Evolutionary conservation across 2,797 vertebrate species (phyloP), one percentile per base, ranked within the genome.

Genomic region (Pyrocephalus nanus): DNA sequence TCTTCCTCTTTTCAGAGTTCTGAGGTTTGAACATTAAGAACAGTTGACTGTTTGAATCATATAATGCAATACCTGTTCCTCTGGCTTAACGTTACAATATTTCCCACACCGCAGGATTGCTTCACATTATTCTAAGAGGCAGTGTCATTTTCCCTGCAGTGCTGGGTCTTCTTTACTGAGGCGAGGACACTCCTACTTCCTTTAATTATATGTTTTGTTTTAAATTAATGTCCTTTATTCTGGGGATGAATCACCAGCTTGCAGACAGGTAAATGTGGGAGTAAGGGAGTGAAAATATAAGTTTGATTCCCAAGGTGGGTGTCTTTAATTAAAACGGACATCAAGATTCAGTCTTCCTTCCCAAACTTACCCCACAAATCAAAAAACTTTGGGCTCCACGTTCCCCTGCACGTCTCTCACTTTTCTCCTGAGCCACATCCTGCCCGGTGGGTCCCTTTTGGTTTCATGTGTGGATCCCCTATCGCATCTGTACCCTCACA

Each of bases 11-110:
- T 97, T 97, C 80, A 23, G 77, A 90, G 75, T 91, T 94, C 84
- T 96, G 97, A 94, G 96, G 96, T 96, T 95, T 95, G 94, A 92
- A 92, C 94, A 96, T 96, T 91, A 93, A 80, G 92, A 96, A 96
- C 96, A 96, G 97, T 97, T 97, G 97, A 95, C 97, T 97, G 97
- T 97, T 97, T 96, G 93, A 96, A 95, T 97, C 66, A 66, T 72
- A 96, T 97, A 97, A 97, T 97, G 97, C 96, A 97, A 97, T 97
- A 97, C 97, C 96, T 97, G 96, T 97, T 97, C 96, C 97, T 97
- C 96, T 97, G 96, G 97, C 97, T 97, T 97, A 97, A 97, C 96
- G 97, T 97, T 96, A 96, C 93, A 95, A 74, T 96, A 94, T 96
- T 97, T 97, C 96, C 97, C 96, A 97, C 96, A 97, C 97, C 97